These are phyloP conservation scores for Malurus leucopterus DNA, from an alignment of 2,797 vertebrate species.

Conservation along the genomic window DNA sequence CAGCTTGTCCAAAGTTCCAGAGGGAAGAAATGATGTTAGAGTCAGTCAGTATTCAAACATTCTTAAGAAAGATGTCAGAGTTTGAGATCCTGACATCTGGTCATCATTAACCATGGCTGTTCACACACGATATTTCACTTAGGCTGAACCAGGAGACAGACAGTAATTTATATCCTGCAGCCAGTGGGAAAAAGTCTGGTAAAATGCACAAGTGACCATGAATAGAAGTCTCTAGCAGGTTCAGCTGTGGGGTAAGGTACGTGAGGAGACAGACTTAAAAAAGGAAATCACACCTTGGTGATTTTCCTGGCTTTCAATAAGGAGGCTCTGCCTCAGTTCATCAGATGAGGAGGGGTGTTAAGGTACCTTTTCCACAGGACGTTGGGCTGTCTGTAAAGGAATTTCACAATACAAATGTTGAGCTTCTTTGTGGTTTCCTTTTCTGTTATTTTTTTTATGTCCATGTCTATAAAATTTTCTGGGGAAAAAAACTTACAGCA, in stretches of 20 bases:
- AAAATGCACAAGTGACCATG: background rate
- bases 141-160: background rate
- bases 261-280: background rate
- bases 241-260: background rate
- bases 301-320: slow-evolving; percentile 6
- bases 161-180: slow-evolving; percentile 4
- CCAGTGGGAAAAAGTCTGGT: slow-evolving; percentile 5
- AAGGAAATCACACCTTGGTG: slow-evolving; percentile 7
- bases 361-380: background rate
- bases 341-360: background rate
- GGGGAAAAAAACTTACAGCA: background rate
- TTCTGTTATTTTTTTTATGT: background rate
- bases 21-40: background rate
- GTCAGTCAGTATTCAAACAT: background rate
- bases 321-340: background rate
- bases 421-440: background rate
- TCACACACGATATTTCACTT: slow-evolving; percentile 29
- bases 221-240: background rate
- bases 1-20: background rate
- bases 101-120: background rate
- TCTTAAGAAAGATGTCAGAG: background rate
- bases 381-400: background rate
- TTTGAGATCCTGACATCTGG: slow-evolving; percentile 31
- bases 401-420: background rate
- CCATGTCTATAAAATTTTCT: background rate